These are phyloP conservation scores for Heliconius eleuchia DNA, from an alignment of 1,140 invertebrate genomes.

Conservation along the genomic window DNA sequence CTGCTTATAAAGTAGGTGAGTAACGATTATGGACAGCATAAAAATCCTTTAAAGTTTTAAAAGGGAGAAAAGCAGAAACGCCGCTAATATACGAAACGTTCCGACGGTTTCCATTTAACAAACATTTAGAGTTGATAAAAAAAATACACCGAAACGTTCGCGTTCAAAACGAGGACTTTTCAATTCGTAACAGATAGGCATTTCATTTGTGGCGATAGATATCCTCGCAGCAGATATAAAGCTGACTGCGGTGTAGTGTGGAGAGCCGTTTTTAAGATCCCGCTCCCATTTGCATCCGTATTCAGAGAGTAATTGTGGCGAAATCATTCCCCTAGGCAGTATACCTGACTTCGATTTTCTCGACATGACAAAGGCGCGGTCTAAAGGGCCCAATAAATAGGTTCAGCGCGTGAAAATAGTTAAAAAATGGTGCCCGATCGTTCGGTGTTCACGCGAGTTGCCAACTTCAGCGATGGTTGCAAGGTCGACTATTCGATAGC, in stretches of 20 bases:
- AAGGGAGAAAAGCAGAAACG: slow-evolving; percentile 8
- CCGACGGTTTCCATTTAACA: slow-evolving; percentile 27
- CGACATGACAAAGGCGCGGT: slow-evolving; percentile 77
- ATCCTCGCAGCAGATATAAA: slow-evolving; percentile 74
- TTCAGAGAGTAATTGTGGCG: slow-evolving; percentile 75
- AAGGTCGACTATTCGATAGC: slow-evolving; percentile 49
- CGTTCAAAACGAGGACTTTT: slow-evolving; percentile 51
- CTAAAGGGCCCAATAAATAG: slow-evolving; percentile 75
- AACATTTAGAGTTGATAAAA: slow-evolving; percentile 32
- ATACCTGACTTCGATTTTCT: slow-evolving; percentile 76
- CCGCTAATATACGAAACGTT: slow-evolving; percentile 21
- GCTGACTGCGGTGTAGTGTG: slow-evolving; percentile 48
- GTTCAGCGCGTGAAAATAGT: slow-evolving; percentile 69
- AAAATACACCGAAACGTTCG: slow-evolving; percentile 41
- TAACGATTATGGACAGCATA: slow-evolving; percentile 5
- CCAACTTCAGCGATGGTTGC: slow-evolving; percentile 45
- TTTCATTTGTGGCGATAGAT: slow-evolving; percentile 76
- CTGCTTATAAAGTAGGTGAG: background rate
- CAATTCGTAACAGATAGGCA: slow-evolving; percentile 70
- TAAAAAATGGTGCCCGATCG: slow-evolving; percentile 60
- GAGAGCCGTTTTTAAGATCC: slow-evolving; percentile 64
- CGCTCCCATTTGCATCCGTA: slow-evolving; percentile 73
- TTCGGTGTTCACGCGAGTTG: slow-evolving; percentile 51
- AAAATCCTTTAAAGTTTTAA: slow-evolving; percentile 9
- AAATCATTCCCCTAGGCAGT: slow-evolving; percentile 57